phyloP scores from a whole-genome alignment of 2,113 vertebrate species.

The Tretioscincus oriximinensis region DNA sequence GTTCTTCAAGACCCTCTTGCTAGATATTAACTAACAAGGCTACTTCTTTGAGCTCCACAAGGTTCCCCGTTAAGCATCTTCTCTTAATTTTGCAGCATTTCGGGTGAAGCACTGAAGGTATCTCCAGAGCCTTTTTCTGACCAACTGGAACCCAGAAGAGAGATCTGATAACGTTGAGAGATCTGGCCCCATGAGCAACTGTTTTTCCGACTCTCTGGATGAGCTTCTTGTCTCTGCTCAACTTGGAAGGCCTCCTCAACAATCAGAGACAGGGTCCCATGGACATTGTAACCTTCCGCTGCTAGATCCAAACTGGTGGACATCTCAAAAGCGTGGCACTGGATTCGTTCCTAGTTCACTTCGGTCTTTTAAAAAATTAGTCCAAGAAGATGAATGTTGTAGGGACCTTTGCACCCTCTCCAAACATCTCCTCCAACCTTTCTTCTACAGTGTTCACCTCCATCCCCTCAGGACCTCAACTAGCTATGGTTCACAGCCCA shows the following conservation, averaged over 20 bases:
- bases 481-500: fast-evolving
- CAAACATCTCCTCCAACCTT: background rate
- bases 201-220: background rate
- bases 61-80: slow-evolving; percentile 2
- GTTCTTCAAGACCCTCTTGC: no score
- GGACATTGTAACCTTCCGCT: background rate
- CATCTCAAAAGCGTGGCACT: no score
- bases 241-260: no score
- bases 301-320: background rate
- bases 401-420: background rate
- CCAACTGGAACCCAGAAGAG: background rate
- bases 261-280: background rate
- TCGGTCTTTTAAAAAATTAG: background rate
- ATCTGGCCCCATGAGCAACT: background rate
- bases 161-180: no score
- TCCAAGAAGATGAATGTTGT: slow-evolving; percentile 36
- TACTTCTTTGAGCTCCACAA: no score
- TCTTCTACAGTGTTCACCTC: background rate
- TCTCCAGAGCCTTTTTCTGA: background rate
- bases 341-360: no score
- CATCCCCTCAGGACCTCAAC: background rate
- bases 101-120: background rate
- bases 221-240: background rate
- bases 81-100: slow-evolving; percentile 37
- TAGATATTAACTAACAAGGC: no score